Evolutionary conservation across 2,113 vertebrate species (phyloP).

Genomic region (Isurus oxyrinchus): DNA sequence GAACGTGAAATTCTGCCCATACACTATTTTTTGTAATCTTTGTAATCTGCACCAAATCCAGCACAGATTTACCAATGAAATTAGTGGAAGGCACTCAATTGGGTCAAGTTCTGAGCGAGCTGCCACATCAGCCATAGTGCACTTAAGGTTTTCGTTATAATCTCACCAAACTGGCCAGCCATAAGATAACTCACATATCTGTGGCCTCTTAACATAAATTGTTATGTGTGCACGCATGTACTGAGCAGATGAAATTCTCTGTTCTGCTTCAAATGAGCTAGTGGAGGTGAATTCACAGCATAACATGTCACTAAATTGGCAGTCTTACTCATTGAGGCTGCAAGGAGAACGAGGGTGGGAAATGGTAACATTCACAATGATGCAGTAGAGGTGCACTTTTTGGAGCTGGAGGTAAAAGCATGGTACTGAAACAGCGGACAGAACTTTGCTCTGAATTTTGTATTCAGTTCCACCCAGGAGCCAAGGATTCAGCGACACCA

Average conservation of each 20-base stretch:
- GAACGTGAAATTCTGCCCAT: no score
- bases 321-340: not conserved
- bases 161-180: not conserved
- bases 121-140: not conserved
- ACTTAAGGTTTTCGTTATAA: not conserved
- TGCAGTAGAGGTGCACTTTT: not conserved
- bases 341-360: not conserved
- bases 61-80: not conserved
- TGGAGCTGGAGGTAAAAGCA: not conserved
- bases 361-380: not conserved
- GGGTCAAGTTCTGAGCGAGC: not conserved
- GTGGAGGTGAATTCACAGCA: not conserved
- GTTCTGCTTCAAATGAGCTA: slow-evolving; percentile 11
- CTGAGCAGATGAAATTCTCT: not conserved
- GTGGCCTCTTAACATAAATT: not conserved
- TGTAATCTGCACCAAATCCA: not conserved
- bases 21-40: not conserved
- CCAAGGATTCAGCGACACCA: not conserved
- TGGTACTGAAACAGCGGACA: not conserved
- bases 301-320: not conserved
- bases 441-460: not conserved
- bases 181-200: not conserved
- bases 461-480: not conserved
- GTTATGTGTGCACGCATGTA: not conserved
- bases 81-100: not conserved